Percentiles rank a stretch among this genome's conserved stretches.
Evolutionary conservation across 1,140 invertebrate genomes (phyloP).

Genomic region (Portunus trituberculatus): DNA sequence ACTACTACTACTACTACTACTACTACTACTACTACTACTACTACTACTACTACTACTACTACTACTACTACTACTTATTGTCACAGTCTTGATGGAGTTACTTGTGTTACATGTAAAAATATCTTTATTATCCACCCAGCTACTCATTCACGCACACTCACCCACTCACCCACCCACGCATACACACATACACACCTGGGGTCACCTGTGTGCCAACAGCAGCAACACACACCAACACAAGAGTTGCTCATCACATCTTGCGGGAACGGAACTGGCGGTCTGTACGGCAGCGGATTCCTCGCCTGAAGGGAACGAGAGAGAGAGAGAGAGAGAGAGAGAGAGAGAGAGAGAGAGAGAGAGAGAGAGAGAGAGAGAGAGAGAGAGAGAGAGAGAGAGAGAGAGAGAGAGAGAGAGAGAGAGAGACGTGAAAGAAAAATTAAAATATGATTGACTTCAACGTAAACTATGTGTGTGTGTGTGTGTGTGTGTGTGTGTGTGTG

Average conservation of each 20-base stretch:
- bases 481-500: conserved; percentile 45
- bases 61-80: neutral
- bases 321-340: neutral
- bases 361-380: neutral
- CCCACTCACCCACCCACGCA: neutral
- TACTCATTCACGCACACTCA: no score
- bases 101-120: neutral
- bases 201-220: conserved; percentile 17
- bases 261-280: neutral
- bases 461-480: neutral
- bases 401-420: neutral
- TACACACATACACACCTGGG: neutral
- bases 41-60: neutral
- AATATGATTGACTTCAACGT: neutral
- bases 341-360: neutral
- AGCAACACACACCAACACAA: conserved; percentile 20
- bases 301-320: neutral
- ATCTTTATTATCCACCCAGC: neutral
- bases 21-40: neutral
- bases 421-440: neutral
- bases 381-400: neutral
- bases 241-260: neutral
- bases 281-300: conserved; percentile 53
- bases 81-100: neutral
- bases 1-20: neutral